Conservation (phyloP, 2,888 invertebrate species). For the Cheilosia pagana region DNA sequence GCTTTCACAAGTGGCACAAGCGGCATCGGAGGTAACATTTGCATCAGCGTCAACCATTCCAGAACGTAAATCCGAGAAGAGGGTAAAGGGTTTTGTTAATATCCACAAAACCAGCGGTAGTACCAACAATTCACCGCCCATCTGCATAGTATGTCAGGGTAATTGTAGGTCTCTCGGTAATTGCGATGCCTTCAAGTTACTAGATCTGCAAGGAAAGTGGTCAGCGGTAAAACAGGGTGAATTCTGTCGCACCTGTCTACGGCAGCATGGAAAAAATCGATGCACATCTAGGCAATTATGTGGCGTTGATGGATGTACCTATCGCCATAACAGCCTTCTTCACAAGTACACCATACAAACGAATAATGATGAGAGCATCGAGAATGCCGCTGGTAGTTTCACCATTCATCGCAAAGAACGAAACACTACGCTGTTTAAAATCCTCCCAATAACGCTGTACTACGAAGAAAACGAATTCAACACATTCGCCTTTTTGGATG, state of each 20-base stretch:
- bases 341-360: conserved; percentile 18
- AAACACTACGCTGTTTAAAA: conserved; percentile 1
- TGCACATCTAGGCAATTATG: conserved; percentile 40
- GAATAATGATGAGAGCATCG: conserved; percentile 4
- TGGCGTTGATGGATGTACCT: conserved; percentile 32
- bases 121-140: too few species aligned
- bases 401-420: neutral
- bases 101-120: too few species aligned
- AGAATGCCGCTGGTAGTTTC: conserved; percentile 1
- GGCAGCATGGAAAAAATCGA: conserved; percentile 28
- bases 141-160: conserved; percentile 2
- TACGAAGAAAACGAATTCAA: conserved; percentile 17
- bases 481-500: conserved; percentile 5
- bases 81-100: too few species aligned
- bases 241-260: conserved; percentile 53
- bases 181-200: conserved; percentile 8
- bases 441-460: neutral
- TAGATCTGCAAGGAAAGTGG: conserved; percentile 40
- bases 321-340: conserved; percentile 53
- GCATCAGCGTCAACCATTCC: too few species aligned
- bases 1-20: too few species aligned
- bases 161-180: conserved; percentile 9
- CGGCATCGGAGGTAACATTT: too few species aligned
- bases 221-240: conserved; percentile 14
- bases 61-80: too few species aligned